Base-by-base conservation (phyloP, 2,888 invertebrate genomes). In the Uloborus plumipes region DNA sequence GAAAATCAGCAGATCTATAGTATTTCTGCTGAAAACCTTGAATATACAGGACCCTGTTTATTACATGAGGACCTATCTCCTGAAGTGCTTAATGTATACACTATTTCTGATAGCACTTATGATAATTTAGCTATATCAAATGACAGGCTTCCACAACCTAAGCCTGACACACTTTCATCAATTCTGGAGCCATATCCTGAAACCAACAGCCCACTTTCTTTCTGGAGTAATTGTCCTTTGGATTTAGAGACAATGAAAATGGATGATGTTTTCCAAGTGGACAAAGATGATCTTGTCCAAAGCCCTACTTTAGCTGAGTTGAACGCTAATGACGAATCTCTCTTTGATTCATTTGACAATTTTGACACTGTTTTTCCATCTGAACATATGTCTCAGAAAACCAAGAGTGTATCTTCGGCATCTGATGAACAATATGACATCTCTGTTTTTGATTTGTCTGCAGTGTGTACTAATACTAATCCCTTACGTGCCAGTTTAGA, bases 291-390 rank as follows among this genome's bases (percentile, higher is more conserved):
- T 78, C 76, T 81, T 67, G 71, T 84, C 18, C 83, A 84, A 20
- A 86, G 85, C 51, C 94, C 95, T 0, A 95, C 95, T 84, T 91
- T 96, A 75, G 94, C 95, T 0, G 95, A 96, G 88, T 89, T 96
- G 71, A 95, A 95, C 90, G 94, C 94, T 20, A 95, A 95, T 87
- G 95, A 95, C 85, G 95, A 95, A 86, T 93, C 93, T 51, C 91
- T 95, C 61, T 89, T 94, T 76, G 94, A 94, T 88, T 95, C 95
- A 89, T 91, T 96, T 85, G 95, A 94, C 89, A 94, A 96, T 39
- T 77, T 77, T 73, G 73, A 77, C 71, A 47, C 31, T 18, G 49
- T 71, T 47, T 18, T 82, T 7, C 62, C 76, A 16, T 50, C 70
- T 26, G 71, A 31, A 55, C 47, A 55, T n/a, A 75, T 65, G 50